Conservation (phyloP, 2,113 vertebrate species). For the Hemichromis elongatus region DNA sequence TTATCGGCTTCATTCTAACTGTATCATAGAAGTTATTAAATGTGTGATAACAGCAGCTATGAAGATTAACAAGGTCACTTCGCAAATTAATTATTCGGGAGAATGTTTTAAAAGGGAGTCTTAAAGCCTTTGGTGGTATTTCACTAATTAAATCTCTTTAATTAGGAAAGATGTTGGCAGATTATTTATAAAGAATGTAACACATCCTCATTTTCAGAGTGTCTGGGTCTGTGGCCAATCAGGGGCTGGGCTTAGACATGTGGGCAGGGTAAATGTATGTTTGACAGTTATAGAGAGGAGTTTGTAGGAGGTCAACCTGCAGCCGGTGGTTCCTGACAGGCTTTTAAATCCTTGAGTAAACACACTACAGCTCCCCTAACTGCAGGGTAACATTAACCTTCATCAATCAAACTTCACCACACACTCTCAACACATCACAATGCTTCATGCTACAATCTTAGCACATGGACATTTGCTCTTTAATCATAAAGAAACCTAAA, state of each 20-base stretch:
- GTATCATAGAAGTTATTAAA: not conserved
- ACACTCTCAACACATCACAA: not conserved
- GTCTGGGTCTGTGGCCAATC: not conserved
- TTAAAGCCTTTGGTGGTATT: not conserved
- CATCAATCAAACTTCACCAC: constrained; percentile 23
- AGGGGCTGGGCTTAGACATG: not conserved
- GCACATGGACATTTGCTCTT: not conserved
- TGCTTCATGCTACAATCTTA: not conserved
- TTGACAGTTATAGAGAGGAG: constrained; percentile 11
- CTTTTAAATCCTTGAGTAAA: constrained; percentile 43
- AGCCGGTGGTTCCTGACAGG: constrained; percentile 9
- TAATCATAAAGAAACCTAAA: not conserved
- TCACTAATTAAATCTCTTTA: not conserved
- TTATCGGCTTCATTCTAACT: constrained; percentile 35
- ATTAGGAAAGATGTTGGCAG: fast-evolving
- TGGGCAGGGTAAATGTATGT: not conserved
- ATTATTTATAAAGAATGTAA: not conserved
- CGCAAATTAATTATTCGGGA: not conserved
- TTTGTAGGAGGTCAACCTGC: constrained; percentile 1
- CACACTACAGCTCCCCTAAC: not conserved
- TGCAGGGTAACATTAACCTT: constrained; percentile 15
- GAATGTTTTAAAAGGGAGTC: not conserved
- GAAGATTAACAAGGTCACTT: not conserved
- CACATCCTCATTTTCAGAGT: not conserved
- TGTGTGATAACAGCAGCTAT: constrained; percentile 18